phyloP scores from a whole-genome alignment of 1,140 invertebrate genomes.

The Cyphomyrmex costatus region DNA sequence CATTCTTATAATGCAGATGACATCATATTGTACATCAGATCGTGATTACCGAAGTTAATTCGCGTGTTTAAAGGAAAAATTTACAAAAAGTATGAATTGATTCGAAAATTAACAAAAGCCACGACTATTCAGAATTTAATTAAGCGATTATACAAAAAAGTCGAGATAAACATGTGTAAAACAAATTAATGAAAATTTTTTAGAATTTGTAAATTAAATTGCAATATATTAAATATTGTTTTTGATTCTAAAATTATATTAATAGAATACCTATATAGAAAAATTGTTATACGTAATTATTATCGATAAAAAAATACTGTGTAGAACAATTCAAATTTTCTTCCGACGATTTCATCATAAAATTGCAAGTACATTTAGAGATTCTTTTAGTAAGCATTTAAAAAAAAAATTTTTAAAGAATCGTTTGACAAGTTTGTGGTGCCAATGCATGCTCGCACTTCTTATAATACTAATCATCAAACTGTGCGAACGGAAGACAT shows the following conservation, averaged over 20 bases:
- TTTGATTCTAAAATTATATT: not conserved
- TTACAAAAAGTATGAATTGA: slow-evolving; percentile 25
- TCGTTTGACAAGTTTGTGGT: not conserved
- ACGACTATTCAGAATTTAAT: slow-evolving; percentile 15
- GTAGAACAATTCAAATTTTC: not conserved
- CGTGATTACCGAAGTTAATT: slow-evolving; percentile 34
- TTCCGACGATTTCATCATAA: not conserved
- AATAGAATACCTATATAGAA: not conserved
- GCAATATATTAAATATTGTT: not conserved
- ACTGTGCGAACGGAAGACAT: slow-evolving; percentile 55
- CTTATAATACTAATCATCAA: slow-evolving; percentile 79
- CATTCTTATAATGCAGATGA: slow-evolving; percentile 34
- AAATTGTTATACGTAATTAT: not conserved
- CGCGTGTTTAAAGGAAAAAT: slow-evolving; percentile 11
- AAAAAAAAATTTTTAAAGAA: not conserved
- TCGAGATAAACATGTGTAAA: not conserved
- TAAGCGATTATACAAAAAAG: not conserved
- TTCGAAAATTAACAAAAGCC: slow-evolving; percentile 3
- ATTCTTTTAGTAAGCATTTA: not conserved
- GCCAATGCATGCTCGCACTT: slow-evolving; percentile 57
- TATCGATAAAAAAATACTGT: not conserved
- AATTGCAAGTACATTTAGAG: not conserved
- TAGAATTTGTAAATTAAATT: not conserved
- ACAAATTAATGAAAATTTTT: not conserved
- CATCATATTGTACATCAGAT: slow-evolving; percentile 3